These are phyloP conservation scores for Formicarius rufipectus DNA, from an alignment of 2,113 vertebrate genomes.

Conservation along the genomic window DNA sequence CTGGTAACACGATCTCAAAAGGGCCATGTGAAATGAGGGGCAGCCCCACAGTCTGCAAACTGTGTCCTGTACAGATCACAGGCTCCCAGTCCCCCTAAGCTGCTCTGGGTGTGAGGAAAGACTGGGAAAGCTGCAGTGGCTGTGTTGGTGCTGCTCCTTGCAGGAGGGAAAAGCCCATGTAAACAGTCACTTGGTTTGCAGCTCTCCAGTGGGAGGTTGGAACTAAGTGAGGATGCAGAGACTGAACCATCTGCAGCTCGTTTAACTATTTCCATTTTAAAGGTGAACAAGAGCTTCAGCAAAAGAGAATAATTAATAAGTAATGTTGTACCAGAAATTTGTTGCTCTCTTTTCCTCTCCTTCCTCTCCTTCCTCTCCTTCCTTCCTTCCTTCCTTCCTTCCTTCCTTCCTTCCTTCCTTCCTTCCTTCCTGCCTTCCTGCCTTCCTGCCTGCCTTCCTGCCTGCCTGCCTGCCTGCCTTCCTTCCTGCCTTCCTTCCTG, in stretches of 20 bases:
- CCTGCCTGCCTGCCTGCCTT: not conserved
- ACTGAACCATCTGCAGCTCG: constrained; percentile 15
- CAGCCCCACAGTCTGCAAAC: not conserved
- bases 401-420: fast-evolving
- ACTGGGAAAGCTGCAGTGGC: not conserved
- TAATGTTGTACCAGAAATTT: not conserved
- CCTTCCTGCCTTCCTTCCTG: no score
- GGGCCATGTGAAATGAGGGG: not conserved
- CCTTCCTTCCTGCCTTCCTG: not conserved
- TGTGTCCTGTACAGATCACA: not conserved
- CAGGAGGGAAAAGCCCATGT: not conserved
- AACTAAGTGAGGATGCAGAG: not conserved
- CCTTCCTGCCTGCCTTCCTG: fast-evolving
- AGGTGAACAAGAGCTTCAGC: not conserved
- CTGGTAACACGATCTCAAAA: not conserved
- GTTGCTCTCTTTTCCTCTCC: fast-evolving
- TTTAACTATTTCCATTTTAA: constrained; percentile 26
- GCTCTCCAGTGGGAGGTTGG: not conserved
- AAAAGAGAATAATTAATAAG: not conserved
- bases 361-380: fast-evolving
- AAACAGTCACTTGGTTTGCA: not conserved
- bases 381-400: fast-evolving
- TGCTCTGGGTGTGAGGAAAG: not conserved
- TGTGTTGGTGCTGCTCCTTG: not conserved
- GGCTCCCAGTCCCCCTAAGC: not conserved